These are phyloP conservation scores for Pangasianodon gigas DNA, from an alignment of 2,113 vertebrate species.

Conservation along the genomic window DNA sequence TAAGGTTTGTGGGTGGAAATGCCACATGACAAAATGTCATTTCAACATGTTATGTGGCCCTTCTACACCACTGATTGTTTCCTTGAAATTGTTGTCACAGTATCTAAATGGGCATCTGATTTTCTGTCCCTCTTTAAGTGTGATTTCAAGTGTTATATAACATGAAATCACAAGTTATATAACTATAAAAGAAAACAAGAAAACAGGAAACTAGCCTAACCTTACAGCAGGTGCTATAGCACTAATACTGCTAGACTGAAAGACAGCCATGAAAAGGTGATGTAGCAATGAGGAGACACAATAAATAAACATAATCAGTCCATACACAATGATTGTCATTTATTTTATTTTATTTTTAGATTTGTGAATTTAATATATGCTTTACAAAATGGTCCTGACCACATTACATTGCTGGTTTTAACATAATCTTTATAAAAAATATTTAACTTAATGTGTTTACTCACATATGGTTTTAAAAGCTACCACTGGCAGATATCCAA, in stretches of 20 bases:
- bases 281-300: neutral
- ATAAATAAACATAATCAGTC: neutral
- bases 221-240: neutral
- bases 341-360: neutral
- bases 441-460: conserved; percentile 7
- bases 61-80: too few relatives aligned
- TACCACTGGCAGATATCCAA: neutral
- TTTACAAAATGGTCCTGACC: neutral
- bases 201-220: too few relatives aligned
- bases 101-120: too few relatives aligned
- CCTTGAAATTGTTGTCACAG: too few relatives aligned
- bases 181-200: too few relatives aligned
- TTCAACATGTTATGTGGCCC: too few relatives aligned
- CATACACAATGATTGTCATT: neutral
- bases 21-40: too few relatives aligned
- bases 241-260: neutral
- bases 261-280: neutral
- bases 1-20: too few relatives aligned
- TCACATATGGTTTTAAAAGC: conserved; percentile 25
- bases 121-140: too few relatives aligned
- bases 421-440: neutral
- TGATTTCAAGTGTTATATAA: too few relatives aligned
- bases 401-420: neutral
- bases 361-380: neutral
- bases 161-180: too few relatives aligned